These are phyloP conservation scores for Zootoca vivipara DNA, from an alignment of 2,113 vertebrate genomes.

Conservation along the genomic window DNA sequence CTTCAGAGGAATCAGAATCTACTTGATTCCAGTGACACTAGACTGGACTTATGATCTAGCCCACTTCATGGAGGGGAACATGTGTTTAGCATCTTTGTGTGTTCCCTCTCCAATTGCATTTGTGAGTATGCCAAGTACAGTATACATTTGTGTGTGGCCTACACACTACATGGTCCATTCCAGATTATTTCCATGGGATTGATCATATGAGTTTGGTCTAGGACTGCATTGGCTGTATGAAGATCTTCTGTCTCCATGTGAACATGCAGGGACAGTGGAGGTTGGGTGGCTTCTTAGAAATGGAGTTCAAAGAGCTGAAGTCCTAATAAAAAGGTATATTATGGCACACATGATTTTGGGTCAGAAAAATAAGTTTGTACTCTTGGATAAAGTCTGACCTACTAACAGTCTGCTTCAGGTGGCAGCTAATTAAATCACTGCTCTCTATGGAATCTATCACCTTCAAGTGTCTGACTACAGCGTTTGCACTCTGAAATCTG, in stretches of 20 bases:
- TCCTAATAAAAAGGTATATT: constrained; percentile 2
- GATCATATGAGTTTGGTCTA: not conserved
- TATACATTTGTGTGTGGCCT: not conserved
- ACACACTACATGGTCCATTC: not conserved
- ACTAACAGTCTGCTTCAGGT: constrained; percentile 22
- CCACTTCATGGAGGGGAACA: not conserved
- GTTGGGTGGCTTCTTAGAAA: not conserved
- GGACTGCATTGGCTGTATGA: not conserved
- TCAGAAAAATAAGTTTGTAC: constrained; percentile 23
- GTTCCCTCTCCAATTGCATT: not conserved
- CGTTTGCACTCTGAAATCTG: constrained; percentile 5
- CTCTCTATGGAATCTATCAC: constrained; percentile 41
- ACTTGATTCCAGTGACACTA: no score
- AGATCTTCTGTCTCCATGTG: not conserved
- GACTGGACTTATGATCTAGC: not conserved
- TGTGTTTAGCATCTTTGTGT: not conserved
- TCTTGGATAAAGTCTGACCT: constrained; percentile 40
- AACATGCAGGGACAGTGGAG: not conserved
- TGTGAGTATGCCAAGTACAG: not conserved
- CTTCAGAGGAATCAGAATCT: no score
- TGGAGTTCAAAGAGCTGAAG: constrained; percentile 18
- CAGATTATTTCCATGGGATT: not conserved
- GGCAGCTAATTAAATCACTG: constrained; percentile 32
- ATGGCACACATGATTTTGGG: constrained; percentile 45
- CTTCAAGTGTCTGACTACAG: constrained; percentile 48